phyloP scores from a whole-genome alignment of 2,888 invertebrate species.

The Ethmia dodecea region DNA sequence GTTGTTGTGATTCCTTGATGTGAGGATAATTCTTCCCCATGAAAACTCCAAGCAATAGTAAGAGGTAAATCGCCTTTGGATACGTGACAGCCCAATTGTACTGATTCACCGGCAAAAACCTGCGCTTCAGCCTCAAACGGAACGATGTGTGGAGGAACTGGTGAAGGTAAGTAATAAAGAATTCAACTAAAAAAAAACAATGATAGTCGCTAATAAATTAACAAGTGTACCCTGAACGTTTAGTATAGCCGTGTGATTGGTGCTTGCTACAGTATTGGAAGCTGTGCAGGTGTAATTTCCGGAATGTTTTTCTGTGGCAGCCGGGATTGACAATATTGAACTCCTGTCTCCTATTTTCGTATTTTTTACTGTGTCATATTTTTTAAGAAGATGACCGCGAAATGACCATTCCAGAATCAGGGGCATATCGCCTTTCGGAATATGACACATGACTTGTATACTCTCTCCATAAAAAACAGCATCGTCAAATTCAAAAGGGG shows the following conservation, averaged over 20 bases:
- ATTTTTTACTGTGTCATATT: constrained; percentile 62
- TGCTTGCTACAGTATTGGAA: constrained; percentile 81
- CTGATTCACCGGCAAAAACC: constrained; percentile 80
- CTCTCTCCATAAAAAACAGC: constrained; percentile 78
- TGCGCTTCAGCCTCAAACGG: constrained; percentile 80
- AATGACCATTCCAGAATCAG: constrained; percentile 83
- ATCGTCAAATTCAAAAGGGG: constrained; percentile 77
- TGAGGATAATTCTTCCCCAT: constrained; percentile 75
- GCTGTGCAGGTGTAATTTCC: constrained; percentile 88
- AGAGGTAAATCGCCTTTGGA: constrained; percentile 84
- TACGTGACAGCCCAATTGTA: constrained; percentile 79
- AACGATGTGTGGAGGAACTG: constrained; percentile 80
- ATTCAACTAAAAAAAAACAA: constrained; percentile 31
- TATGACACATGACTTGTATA: constrained; percentile 75
- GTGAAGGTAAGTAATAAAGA: constrained; percentile 37
- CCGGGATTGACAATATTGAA: constrained; percentile 81
- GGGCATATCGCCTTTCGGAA: constrained; percentile 84
- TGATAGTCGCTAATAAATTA: constrained; percentile 31
- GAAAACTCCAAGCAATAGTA: constrained; percentile 86
- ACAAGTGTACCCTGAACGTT: constrained; percentile 80
- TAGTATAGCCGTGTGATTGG: constrained; percentile 79
- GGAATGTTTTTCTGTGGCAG: constrained; percentile 81
- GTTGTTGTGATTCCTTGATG: constrained; percentile 76
- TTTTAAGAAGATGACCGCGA: constrained; percentile 72
- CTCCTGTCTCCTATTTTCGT: constrained; percentile 79